Evolutionary conservation across 2,113 vertebrate genomes (phyloP).

Genomic region (Sinocyclocheilus grahami): DNA sequence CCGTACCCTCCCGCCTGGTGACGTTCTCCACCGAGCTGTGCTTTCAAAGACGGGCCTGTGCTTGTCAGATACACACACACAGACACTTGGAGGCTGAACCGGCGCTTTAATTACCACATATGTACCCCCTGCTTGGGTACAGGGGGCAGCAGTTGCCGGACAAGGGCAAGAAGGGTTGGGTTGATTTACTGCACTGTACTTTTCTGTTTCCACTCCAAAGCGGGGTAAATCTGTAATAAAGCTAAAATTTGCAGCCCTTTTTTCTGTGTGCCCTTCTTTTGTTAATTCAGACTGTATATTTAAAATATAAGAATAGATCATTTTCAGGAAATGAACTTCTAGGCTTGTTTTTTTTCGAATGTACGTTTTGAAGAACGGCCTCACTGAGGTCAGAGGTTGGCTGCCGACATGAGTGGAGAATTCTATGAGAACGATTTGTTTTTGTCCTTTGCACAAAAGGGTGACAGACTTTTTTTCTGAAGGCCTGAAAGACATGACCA

Average conservation of each 20-base stretch:
- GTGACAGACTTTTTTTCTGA: constrained; percentile 55
- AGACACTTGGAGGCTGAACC: constrained; percentile 18
- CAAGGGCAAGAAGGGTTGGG: constrained; percentile 33
- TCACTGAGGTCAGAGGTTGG: constrained; percentile 48
- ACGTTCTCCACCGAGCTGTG: constrained; percentile 51
- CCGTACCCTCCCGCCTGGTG: constrained; percentile 62
- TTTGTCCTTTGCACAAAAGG: constrained; percentile 53
- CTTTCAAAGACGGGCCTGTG: constrained; percentile 62
- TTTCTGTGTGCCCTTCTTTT: neutral
- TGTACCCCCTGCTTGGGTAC: constrained; percentile 36
- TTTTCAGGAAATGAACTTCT: neutral
- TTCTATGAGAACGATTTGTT: constrained; percentile 48
- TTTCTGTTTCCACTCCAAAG: constrained; percentile 19
- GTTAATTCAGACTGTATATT: neutral
- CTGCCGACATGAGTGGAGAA: constrained; percentile 48
- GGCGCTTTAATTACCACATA: constrained; percentile 55
- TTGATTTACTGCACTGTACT: constrained; percentile 51
- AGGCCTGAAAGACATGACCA: constrained; percentile 77
- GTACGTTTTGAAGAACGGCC: constrained; percentile 22
- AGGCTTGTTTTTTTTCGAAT: neutral
- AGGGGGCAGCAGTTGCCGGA: constrained; percentile 40
- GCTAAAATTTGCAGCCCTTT: neutral
- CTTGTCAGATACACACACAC: constrained; percentile 39
- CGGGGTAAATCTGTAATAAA: constrained; percentile 4
- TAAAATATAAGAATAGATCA: neutral